Conservation (phyloP, 2,113 vertebrate genomes). For the human (Homo sapiens) region GRCh38 chr16:79825501-79826000, state of each 20-base stretch:
- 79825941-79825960: background rate
- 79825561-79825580: background rate
- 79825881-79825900: background rate
- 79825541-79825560: background rate
- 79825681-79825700: background rate
- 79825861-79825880: background rate
- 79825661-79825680: too few relatives aligned
- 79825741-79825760: background rate
- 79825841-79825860: background rate
- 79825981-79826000: background rate
- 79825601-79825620: background rate
- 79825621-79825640: background rate
- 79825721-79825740: accelerated
- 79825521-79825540: background rate
- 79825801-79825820: background rate
- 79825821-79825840: background rate
- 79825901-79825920: background rate
- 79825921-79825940: background rate
- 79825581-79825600: background rate
- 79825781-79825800: background rate
- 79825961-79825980: background rate
- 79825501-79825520: too few relatives aligned
- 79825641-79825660: background rate
- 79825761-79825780: background rate
- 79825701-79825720: background rate